Conservation (phyloP, 2,888 invertebrate genomes). For the Tethea ocularis region DNA sequence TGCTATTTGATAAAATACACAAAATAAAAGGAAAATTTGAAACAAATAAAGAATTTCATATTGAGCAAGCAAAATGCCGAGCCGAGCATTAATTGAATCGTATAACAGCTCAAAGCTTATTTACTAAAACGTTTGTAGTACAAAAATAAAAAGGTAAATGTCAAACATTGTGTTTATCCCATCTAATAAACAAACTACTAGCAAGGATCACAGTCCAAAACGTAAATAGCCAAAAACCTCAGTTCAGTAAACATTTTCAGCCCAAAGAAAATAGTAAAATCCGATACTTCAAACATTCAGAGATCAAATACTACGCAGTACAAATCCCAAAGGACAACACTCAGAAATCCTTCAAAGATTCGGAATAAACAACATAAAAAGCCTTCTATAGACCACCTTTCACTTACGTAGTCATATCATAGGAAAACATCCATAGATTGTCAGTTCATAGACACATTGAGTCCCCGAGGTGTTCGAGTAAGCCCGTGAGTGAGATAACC, state of each 20-base stretch:
- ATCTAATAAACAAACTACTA: no score
- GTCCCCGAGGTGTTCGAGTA: not conserved
- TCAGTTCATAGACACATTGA: slow-evolving; percentile 2
- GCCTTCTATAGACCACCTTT: not conserved
- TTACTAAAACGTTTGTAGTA: no score
- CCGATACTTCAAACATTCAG: not conserved
- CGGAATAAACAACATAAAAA: not conserved
- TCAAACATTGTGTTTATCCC: no score
- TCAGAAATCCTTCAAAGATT: not conserved
- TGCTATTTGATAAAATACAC: not conserved
- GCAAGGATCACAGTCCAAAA: no score
- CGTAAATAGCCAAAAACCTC: not conserved
- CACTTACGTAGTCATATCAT: slow-evolving; percentile 3
- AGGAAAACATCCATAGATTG: not conserved
- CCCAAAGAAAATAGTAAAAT: not conserved
- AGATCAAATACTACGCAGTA: slow-evolving; percentile 3
- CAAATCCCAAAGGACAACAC: not conserved
- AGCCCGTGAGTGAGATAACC: slow-evolving; percentile 15
- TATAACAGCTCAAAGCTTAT: no score
- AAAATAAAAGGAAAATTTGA: not conserved
- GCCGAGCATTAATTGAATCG: not conserved
- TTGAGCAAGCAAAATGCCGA: not conserved
- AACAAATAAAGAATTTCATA: not conserved
- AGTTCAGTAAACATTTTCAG: not conserved
- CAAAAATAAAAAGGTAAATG: no score